phyloP scores from a whole-genome alignment of 64 coral and sea anemone species.

The Cladopsammia gracilis region DNA sequence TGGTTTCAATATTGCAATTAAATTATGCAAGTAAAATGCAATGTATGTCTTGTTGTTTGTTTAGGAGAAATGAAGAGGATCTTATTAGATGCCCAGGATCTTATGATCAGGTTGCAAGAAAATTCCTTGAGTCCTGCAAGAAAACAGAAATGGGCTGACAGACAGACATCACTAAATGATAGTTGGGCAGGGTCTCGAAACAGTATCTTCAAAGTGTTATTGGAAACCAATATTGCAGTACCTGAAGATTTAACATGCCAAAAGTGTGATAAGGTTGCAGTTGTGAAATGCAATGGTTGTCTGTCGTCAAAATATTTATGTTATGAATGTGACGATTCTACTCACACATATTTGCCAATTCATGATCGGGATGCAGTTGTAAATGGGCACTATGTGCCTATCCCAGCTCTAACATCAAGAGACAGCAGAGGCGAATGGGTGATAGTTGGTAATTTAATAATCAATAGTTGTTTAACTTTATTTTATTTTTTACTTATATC shows the following conservation, averaged over 20 bases:
- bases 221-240: slow-evolving; percentile 15
- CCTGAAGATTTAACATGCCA: slow-evolving; percentile 46
- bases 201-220: slow-evolving; percentile 12
- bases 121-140: neutral
- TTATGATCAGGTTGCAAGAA: slow-evolving; percentile 16
- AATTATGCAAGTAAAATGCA: neutral
- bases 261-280: slow-evolving; percentile 19
- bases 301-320: neutral
- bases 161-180: slow-evolving; percentile 25
- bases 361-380: slow-evolving; percentile 62
- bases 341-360: slow-evolving; percentile 43
- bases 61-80: slow-evolving; percentile 62
- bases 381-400: slow-evolving; percentile 46
- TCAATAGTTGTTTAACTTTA: too few species aligned
- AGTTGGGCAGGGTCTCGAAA: slow-evolving; percentile 24
- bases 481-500: too few species aligned
- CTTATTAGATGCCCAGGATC: slow-evolving; percentile 23
- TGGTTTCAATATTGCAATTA: neutral
- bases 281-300: slow-evolving; percentile 43
- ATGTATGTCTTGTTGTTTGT: too few species aligned
- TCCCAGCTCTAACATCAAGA: slow-evolving; percentile 40
- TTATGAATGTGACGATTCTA: slow-evolving; percentile 23
- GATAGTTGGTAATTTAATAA: too few species aligned
- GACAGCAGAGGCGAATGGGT: slow-evolving; percentile 8
- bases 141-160: slow-evolving; percentile 38